Percentiles rank a stretch among this genome's conserved stretches.
Evolutionary conservation across 1,140 invertebrate genomes (phyloP).

Genomic region (Tetraneura akinire): DNA sequence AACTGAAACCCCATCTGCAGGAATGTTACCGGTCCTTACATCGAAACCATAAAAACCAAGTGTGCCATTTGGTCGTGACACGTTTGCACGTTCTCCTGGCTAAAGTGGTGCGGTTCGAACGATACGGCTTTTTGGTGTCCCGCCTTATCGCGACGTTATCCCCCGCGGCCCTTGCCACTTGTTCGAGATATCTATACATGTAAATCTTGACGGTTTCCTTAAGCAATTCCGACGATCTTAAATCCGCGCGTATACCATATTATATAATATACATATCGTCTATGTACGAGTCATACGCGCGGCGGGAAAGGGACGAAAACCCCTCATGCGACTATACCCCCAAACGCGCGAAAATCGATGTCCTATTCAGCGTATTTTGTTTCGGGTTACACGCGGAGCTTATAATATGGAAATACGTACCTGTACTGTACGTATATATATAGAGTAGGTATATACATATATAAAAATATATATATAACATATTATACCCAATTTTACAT

Average conservation of each 20-base stretch:
- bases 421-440: too few relatives aligned
- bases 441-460: too few relatives aligned
- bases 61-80: constrained; percentile 21
- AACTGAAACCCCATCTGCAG: background rate
- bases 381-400: too few relatives aligned
- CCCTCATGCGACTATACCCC: too few relatives aligned
- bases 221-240: constrained; percentile 4
- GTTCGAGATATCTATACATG: constrained; percentile 7
- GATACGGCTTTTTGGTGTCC: background rate
- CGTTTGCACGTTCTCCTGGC: constrained; percentile 6
- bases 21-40: background rate
- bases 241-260: background rate
- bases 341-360: too few relatives aligned
- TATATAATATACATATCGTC: too few relatives aligned
- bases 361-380: too few relatives aligned
- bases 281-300: too few relatives aligned
- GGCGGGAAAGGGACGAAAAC: background rate
- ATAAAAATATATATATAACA: too few relatives aligned
- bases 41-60: constrained; percentile 37
- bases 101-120: constrained; percentile 38
- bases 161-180: background rate
- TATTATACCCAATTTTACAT: too few relatives aligned
- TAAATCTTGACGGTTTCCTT: constrained; percentile 35
- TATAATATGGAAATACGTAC: too few relatives aligned
- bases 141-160: background rate